Conservation (phyloP, 2,113 vertebrate genomes). For the Hoplias malabaricus region DNA sequence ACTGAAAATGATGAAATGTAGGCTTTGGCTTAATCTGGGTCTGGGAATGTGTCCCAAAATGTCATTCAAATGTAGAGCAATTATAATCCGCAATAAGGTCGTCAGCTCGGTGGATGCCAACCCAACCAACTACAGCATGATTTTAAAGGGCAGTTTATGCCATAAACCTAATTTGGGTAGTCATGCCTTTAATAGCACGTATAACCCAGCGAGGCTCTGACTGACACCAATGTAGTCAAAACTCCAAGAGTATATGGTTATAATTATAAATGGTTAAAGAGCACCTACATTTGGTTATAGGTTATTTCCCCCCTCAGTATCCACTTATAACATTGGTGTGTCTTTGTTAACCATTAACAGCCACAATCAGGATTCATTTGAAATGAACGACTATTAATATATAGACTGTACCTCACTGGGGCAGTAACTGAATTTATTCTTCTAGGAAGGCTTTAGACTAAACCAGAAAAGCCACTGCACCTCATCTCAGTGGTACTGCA, state of each 20-base stretch:
- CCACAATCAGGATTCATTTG: no score
- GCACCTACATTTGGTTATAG: no score
- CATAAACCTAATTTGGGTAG: constrained; percentile 2
- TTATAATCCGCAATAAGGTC: not conserved
- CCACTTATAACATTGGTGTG: no score
- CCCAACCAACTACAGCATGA: not conserved
- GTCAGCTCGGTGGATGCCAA: not conserved
- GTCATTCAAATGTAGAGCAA: constrained; percentile 14
- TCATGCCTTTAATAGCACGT: not conserved
- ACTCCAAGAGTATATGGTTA: not conserved
- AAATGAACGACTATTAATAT: no score
- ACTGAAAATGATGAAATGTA: not conserved
- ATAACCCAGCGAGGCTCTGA: not conserved
- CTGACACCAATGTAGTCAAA: not conserved
- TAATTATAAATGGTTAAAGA: not conserved
- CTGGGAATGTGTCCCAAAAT: not conserved
- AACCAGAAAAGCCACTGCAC: no score
- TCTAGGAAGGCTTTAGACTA: no score
- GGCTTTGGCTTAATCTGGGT: not conserved
- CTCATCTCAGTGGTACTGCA: no score
- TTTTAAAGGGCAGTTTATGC: constrained; percentile 21
- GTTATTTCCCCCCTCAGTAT: no score
- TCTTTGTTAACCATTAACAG: no score
- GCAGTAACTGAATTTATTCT: no score
- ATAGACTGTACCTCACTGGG: no score